Evolutionary conservation across 2,888 invertebrate species (phyloP).

Genomic region (Willowsia nigromaculata): DNA sequence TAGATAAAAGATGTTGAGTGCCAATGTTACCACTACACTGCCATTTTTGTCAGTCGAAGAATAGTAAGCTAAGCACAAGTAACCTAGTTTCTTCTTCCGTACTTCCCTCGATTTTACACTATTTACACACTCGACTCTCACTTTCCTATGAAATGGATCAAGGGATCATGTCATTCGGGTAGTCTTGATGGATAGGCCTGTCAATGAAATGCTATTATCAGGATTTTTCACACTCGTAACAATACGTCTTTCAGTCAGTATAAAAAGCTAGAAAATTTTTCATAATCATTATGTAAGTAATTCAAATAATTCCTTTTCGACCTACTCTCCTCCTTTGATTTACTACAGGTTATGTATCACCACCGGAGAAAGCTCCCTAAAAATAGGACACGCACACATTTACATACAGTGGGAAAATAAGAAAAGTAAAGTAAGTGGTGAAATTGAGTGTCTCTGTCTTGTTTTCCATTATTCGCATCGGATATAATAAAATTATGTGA

Average conservation of each 20-base stretch:
- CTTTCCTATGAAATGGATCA: slow-evolving; percentile 40
- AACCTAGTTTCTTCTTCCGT: background rate
- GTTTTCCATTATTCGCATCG: background rate
- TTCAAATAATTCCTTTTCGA: slow-evolving; percentile 28
- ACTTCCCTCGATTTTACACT: background rate
- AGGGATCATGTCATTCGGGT: slow-evolving; percentile 26
- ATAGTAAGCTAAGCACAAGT: background rate
- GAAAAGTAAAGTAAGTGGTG: background rate
- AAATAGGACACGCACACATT: background rate
- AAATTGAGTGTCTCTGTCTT: background rate
- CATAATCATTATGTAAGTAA: slow-evolving; percentile 32
- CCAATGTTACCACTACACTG: background rate
- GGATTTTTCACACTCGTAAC: slow-evolving; percentile 63
- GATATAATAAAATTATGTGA: slow-evolving; percentile 5
- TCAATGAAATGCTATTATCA: slow-evolving; percentile 64
- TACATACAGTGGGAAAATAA: background rate
- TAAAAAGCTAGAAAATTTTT: slow-evolving; percentile 39
- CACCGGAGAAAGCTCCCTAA: background rate
- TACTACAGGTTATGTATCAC: background rate
- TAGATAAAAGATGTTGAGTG: background rate
- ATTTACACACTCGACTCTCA: slow-evolving; percentile 29
- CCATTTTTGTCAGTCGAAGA: background rate
- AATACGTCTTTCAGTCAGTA: slow-evolving; percentile 26
- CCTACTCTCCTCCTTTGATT: background rate
- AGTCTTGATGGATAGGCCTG: slow-evolving; percentile 63